Evolutionary conservation across 2,888 invertebrate genomes (phyloP).

Genomic region (Petrolisthes manimaculis): DNA sequence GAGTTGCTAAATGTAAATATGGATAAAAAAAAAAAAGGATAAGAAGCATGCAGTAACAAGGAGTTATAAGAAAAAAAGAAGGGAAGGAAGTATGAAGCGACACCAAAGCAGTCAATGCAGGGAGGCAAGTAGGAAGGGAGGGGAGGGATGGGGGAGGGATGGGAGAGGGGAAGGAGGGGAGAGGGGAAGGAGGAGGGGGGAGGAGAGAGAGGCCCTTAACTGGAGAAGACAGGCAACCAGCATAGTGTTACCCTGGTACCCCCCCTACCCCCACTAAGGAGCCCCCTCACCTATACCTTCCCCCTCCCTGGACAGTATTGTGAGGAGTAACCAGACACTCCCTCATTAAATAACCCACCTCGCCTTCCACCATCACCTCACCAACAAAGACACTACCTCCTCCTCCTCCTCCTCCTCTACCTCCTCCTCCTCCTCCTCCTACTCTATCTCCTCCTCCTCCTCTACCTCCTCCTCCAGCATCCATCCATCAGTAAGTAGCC

Average conservation of each 20-base stretch:
- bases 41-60: neutral
- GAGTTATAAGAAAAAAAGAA: neutral
- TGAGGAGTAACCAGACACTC: conserved; percentile 16
- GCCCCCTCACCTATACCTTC: neutral
- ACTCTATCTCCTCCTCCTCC: neutral
- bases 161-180: neutral
- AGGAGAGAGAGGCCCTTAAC: neutral
- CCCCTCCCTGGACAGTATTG: neutral
- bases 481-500: too few relatives aligned
- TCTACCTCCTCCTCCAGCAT: neutral
- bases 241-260: conserved; percentile 4
- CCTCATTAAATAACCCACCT: conserved; percentile 15
- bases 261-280: too few relatives aligned
- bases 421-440: neutral
- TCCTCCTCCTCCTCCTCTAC: neutral
- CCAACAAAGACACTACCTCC: conserved; percentile 9
- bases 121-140: neutral
- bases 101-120: neutral
- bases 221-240: neutral
- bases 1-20: neutral
- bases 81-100: neutral
- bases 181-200: neutral
- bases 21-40: neutral
- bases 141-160: neutral
- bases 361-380: neutral